Percentiles rank a stretch among this genome's conserved stretches.
Evolutionary conservation across 2,888 invertebrate genomes (phyloP).

Genomic region (Elmis aenea): DNA sequence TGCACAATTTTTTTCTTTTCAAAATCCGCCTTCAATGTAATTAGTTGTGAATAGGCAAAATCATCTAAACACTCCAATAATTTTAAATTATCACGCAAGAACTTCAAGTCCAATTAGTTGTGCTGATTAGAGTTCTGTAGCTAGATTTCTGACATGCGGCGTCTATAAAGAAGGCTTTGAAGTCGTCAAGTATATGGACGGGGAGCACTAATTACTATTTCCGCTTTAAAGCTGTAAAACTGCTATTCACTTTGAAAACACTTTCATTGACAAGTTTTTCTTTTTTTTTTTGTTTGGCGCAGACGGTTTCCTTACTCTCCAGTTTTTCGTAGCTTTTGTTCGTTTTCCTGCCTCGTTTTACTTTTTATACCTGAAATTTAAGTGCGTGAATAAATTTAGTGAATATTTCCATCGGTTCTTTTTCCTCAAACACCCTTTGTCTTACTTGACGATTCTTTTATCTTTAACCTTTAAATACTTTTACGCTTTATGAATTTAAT

Average conservation of each 20-base stretch:
- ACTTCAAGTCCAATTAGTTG: slow-evolving; percentile 17
- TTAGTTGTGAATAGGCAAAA: too few species aligned
- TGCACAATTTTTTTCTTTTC: too few species aligned
- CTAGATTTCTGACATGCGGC: slow-evolving; percentile 11
- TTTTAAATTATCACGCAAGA: slow-evolving; percentile 12
- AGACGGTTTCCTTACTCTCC: slow-evolving; percentile 15
- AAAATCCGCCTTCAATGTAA: too few species aligned
- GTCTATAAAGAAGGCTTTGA: slow-evolving; percentile 20
- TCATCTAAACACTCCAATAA: too few species aligned
- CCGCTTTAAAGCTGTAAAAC: slow-evolving; percentile 14
- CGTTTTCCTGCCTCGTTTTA: slow-evolving; percentile 10
- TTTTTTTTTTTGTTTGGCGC: slow-evolving; percentile 18
- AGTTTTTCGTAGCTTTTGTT: slow-evolving; percentile 16
- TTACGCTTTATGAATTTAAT: slow-evolving; percentile 10
- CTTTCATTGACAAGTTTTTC: slow-evolving; percentile 14
- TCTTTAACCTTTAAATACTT: slow-evolving; percentile 6
- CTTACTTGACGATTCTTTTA: slow-evolving; percentile 10
- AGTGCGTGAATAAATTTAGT: slow-evolving; percentile 11
- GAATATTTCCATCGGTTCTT: slow-evolving; percentile 8
- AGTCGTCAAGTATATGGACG: slow-evolving; percentile 18
- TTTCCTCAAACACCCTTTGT: slow-evolving; percentile 11
- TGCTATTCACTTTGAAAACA: slow-evolving; percentile 16
- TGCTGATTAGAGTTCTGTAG: slow-evolving; percentile 16
- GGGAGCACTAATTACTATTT: slow-evolving; percentile 24
- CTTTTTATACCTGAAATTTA: slow-evolving; percentile 10